Percentiles rank a stretch among this genome's conserved stretches.
phyloP scores from a whole-genome alignment of 2,888 invertebrate species.

The Craniophora ligustri region DNA sequence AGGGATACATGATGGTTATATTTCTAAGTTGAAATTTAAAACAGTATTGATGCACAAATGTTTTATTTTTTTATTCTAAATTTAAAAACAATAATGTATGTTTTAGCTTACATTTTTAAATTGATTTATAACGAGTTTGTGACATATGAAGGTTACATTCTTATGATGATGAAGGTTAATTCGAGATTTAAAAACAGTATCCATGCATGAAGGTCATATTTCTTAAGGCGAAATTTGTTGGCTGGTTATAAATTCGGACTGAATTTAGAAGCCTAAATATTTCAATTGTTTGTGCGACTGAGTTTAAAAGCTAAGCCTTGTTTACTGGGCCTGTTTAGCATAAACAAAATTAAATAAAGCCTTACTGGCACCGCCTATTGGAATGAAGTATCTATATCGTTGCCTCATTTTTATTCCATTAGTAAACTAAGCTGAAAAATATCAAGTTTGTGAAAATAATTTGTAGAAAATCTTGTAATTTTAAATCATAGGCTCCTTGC shows the following conservation, averaged over 20 bases:
- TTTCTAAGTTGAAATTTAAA: too few species aligned
- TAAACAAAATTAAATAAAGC: slow-evolving; percentile 36
- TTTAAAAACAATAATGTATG: too few species aligned
- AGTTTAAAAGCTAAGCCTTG: slow-evolving; percentile 36
- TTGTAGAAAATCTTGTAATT: too few species aligned
- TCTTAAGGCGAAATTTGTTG: slow-evolving; percentile 11
- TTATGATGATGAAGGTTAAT: too few species aligned
- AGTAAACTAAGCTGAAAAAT: neutral
- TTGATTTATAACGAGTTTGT: too few species aligned
- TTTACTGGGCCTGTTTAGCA: slow-evolving; percentile 33
- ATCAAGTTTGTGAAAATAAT: neutral
- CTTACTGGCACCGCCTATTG: neutral
- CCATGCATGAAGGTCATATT: slow-evolving; percentile 12
- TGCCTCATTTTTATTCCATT: neutral
- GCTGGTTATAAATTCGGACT: slow-evolving; percentile 12
- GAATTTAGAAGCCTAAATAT: slow-evolving; percentile 19
- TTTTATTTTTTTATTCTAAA: too few species aligned
- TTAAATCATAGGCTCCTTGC: too few species aligned
- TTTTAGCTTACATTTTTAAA: too few species aligned
- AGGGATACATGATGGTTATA: too few species aligned
- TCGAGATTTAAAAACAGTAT: neutral
- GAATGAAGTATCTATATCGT: neutral
- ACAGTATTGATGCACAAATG: too few species aligned
- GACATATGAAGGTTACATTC: too few species aligned
- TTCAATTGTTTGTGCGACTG: slow-evolving; percentile 36